Conservation (phyloP, 2,888 invertebrate species). For the Polydrusus pterygomalis region DNA sequence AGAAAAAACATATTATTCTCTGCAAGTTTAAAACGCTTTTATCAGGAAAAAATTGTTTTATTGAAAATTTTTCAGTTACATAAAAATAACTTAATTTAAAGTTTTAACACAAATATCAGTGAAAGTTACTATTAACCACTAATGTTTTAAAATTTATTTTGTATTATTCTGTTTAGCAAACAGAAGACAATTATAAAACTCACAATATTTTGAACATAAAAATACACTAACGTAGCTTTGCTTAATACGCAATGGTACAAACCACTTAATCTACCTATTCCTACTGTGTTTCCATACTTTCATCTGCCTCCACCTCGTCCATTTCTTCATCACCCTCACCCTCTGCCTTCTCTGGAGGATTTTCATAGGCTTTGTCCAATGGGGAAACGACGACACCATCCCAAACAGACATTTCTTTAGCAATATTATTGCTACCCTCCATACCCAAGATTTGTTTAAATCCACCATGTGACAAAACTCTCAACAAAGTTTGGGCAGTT, state of each 20-base stretch:
- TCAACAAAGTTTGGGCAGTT: constrained; percentile 93
- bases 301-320: constrained; percentile 76
- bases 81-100: neutral
- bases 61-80: neutral
- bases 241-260: neutral
- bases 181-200: constrained; percentile 10
- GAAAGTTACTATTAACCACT: neutral
- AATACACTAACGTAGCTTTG: neutral
- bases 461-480: constrained; percentile 95
- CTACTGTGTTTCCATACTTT: constrained; percentile 73
- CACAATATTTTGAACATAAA: constrained; percentile 16
- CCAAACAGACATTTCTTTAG: constrained; percentile 95
- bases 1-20: too few relatives aligned
- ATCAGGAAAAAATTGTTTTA: constrained; percentile 3
- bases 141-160: neutral
- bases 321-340: constrained; percentile 80
- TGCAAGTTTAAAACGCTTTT: neutral
- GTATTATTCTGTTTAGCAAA: neutral
- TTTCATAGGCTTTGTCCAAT: constrained; percentile 94
- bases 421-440: constrained; percentile 75
- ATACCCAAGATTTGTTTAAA: constrained; percentile 91
- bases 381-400: constrained; percentile 97
- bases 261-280: constrained; percentile 10
- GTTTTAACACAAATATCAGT: constrained; percentile 19
- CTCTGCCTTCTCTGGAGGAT: constrained; percentile 83